Evolutionary conservation across 1,140 invertebrate species (phyloP), one percentile per base, ranked within the genome.

Genomic region (Procambarus virginalis): DNA sequence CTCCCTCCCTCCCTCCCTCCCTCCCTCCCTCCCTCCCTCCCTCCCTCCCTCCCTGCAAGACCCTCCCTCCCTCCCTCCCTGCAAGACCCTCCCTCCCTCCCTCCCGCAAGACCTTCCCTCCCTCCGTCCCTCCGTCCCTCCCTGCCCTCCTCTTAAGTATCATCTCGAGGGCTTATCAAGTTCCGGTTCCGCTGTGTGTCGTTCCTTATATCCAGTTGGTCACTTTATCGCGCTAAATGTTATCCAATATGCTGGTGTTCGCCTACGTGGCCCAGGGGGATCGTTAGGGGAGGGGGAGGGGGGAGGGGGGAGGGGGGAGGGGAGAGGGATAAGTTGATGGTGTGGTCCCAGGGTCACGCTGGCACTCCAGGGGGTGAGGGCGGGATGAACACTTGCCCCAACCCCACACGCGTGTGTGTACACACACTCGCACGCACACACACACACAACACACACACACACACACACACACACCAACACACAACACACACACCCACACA

Each of bases 101-200:
- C 68, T 34, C 22, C 2, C 68, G 4, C 1, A n/a, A 20, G 5
- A 4, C 68, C 68, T 3, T 79, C 78, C 12, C 80, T 46, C 64
- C 58, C 4, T 12, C 12, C 34, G 17, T 10, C n/a, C 34, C 68
- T 34, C 22, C 55, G 20, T 81, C 79, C 51, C 79, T 51, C 45
- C 48, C 34, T n/a, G 58, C n/a, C 45, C 79, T 14, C 80, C 80
- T 68, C 80, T 82, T 48, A 64, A 82, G 80, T 82, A 82, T 64
- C 80, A 46, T 55, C 60, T 82, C 80, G 34, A 68, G 58, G 45
- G 58, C 80, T 82, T 82, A 82, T 68, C 60, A 9, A 82, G 80
- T 82, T 82, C 80, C 80, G 80, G 80, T 82, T 82, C 80, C 80
- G 60, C 80, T 82, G 80, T 82, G 80, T 60, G 80, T 68, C 49